Evolutionary conservation across 2,888 invertebrate species (phyloP).

Genomic region (Phlogophora meticulosa): DNA sequence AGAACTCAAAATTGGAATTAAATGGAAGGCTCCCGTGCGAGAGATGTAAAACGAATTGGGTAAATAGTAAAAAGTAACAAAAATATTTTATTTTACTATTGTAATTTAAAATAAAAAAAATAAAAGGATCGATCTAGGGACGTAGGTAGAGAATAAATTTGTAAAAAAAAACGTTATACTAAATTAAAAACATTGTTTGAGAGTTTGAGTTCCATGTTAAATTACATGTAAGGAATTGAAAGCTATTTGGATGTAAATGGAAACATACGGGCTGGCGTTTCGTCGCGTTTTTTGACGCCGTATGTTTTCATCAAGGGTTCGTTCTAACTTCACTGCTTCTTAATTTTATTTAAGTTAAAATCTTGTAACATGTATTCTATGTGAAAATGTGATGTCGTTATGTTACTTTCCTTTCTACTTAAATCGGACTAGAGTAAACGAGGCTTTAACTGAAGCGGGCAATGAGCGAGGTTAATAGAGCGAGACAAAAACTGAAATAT

Average conservation of each 20-base stretch:
- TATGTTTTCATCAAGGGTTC: constrained; percentile 40
- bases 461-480: not conserved
- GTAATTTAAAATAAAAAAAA: constrained; percentile 76
- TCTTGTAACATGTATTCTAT: constrained; percentile 41
- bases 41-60: constrained; percentile 66
- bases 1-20: constrained; percentile 65
- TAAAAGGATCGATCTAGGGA: constrained; percentile 74
- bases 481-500: not conserved
- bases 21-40: constrained; percentile 62
- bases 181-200: constrained; percentile 36
- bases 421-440: constrained; percentile 48
- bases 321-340: constrained; percentile 34
- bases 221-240: constrained; percentile 64
- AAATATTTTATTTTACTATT: constrained; percentile 76
- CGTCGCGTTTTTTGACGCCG: constrained; percentile 41
- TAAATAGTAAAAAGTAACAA: constrained; percentile 68
- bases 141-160: constrained; percentile 85
- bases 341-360: constrained; percentile 28
- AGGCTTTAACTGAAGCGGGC: constrained; percentile 43
- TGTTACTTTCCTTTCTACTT: constrained; percentile 46
- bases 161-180: constrained; percentile 39
- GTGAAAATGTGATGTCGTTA: constrained; percentile 27
- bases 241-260: constrained; percentile 63
- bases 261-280: constrained; percentile 47
- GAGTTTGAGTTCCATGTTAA: constrained; percentile 37